Evolutionary conservation across 2,888 invertebrate genomes (phyloP).

Genomic region (Abscondita cerata): DNA sequence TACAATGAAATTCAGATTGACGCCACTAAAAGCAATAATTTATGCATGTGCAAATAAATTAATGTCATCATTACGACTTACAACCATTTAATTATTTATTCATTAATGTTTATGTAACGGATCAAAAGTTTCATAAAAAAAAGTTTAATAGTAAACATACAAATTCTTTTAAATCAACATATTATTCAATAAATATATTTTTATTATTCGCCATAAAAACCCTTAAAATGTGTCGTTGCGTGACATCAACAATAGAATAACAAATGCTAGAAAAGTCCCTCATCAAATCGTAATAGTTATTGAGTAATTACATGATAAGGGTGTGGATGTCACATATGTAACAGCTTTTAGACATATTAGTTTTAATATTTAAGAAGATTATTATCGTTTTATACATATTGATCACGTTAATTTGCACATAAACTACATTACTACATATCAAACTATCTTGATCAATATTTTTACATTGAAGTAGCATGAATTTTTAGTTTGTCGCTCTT

Average conservation of each 20-base stretch:
- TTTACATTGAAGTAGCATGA: not conserved
- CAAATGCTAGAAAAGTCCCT: slow-evolving; percentile 31
- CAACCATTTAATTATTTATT: not conserved
- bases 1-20: slow-evolving; percentile 30
- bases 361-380: slow-evolving; percentile 32
- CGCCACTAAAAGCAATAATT: slow-evolving; percentile 2
- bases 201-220: slow-evolving; percentile 12
- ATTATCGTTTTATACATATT: slow-evolving; percentile 22
- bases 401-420: slow-evolving; percentile 17
- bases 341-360: slow-evolving; percentile 32
- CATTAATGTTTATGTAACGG: too few relatives aligned
- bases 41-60: slow-evolving; percentile 12
- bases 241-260: slow-evolving; percentile 28
- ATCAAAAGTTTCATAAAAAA: too few relatives aligned
- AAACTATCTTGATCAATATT: too few relatives aligned
- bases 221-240: slow-evolving; percentile 28
- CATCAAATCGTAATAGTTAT: slow-evolving; percentile 35
- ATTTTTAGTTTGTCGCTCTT: too few relatives aligned
- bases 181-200: not conserved
- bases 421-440: too few relatives aligned
- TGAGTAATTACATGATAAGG: slow-evolving; percentile 34
- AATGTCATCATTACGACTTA: slow-evolving; percentile 1
- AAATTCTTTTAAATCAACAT: not conserved
- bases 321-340: slow-evolving; percentile 33
- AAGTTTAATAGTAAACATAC: too few relatives aligned